These are phyloP conservation scores for Dermochelys coriacea DNA, from an alignment of 2,797 vertebrate genomes.

Conservation along the genomic window DNA sequence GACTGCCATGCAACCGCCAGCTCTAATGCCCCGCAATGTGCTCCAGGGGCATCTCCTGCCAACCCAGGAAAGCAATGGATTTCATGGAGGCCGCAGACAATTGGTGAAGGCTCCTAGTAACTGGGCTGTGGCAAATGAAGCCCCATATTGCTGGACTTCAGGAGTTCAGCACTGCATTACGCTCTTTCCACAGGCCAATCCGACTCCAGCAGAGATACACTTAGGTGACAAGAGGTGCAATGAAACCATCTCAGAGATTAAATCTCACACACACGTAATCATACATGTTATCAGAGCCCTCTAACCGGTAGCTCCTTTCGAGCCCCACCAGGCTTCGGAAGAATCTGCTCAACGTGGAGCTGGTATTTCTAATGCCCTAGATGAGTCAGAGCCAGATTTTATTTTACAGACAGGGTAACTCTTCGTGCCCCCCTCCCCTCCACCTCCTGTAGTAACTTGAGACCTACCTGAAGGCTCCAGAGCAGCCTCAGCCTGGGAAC, in stretches of 20 bases:
- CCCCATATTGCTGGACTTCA: no score
- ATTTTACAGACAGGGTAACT: background rate
- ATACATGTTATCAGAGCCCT: background rate
- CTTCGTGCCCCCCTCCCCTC: background rate
- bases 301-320: background rate
- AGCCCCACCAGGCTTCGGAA: no score
- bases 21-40: background rate
- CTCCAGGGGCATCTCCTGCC: background rate
- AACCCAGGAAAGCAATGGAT: background rate
- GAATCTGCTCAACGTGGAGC: background rate
- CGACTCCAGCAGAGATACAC: no score
- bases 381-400: background rate
- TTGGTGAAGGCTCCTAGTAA: background rate
- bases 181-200: background rate
- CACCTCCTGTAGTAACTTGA: background rate
- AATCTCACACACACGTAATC: background rate
- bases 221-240: background rate
- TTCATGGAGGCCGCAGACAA: background rate
- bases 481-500: constrained; percentile 76
- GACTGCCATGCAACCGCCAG: no score
- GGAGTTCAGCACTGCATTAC: background rate
- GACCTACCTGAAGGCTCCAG: constrained; percentile 84
- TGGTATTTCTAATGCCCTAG: background rate
- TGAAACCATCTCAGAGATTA: background rate
- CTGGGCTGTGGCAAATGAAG: background rate